phyloP scores from a whole-genome alignment of 2,797 vertebrate genomes.

The Stomatorhinus walkeri region DNA sequence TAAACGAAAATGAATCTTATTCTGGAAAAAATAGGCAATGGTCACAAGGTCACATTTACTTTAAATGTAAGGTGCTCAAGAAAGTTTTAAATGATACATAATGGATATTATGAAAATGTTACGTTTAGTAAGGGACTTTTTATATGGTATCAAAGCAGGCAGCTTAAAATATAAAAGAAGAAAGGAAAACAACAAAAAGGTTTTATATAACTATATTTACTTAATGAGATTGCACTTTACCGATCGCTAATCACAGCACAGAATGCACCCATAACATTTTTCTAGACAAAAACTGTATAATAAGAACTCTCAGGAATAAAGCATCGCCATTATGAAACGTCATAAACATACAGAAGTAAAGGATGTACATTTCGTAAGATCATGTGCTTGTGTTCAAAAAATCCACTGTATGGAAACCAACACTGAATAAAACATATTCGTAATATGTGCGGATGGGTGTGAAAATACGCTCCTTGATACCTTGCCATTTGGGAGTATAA shows the following conservation, averaged over 20 bases:
- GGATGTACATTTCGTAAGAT: constrained; percentile 20
- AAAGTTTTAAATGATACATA: constrained; percentile 43
- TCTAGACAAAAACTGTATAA: constrained; percentile 24
- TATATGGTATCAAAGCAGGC: constrained; percentile 51
- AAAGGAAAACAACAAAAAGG: constrained; percentile 30
- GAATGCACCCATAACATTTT: constrained; percentile 53
- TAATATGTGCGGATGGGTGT: constrained; percentile 27
- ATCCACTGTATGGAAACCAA: constrained; percentile 25
- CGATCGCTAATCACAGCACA: constrained; percentile 70
- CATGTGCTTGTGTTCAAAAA: constrained; percentile 17
- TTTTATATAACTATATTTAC: constrained; percentile 55
- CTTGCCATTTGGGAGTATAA: constrained; percentile 34
- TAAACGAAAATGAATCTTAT: constrained; percentile 31
- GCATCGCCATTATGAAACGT: constrained; percentile 36
- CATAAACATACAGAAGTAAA: constrained; percentile 16
- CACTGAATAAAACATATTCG: constrained; percentile 26
- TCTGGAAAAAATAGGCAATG: constrained; percentile 31
- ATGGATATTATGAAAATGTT: constrained; percentile 41
- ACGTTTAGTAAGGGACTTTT: constrained; percentile 21
- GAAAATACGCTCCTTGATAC: constrained; percentile 22
- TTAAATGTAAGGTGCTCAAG: constrained; percentile 53
- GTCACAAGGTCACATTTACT: constrained; percentile 28
- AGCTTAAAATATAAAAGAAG: constrained; percentile 46
- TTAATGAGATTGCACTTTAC: constrained; percentile 68
- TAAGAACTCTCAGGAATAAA: constrained; percentile 33